Evolutionary conservation across 2,113 vertebrate genomes (phyloP).

Genomic region (Cyphomyrus plagiostoma): DNA sequence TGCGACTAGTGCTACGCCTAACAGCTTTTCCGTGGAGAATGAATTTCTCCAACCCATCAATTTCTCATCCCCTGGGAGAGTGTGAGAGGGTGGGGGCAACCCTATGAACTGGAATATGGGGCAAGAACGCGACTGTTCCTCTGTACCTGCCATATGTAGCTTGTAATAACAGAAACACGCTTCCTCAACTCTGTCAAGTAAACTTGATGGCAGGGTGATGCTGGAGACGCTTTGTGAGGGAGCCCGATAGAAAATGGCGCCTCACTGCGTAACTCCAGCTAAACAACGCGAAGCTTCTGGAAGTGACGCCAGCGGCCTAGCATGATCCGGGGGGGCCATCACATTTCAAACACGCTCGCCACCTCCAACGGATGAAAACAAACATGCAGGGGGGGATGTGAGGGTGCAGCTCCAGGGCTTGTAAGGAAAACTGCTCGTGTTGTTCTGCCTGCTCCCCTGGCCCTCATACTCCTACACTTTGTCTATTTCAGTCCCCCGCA

Average conservation of each 20-base stretch:
- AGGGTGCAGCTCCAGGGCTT: neutral
- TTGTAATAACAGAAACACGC: neutral
- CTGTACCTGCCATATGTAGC: neutral
- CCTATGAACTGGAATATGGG: neutral
- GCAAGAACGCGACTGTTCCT: neutral
- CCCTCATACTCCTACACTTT: neutral
- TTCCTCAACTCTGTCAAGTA: neutral
- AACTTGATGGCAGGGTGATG: neutral
- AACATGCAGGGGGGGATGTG: neutral
- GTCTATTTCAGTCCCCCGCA: neutral
- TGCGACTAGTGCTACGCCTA: neutral
- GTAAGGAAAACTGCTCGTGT: neutral
- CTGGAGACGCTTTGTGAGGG: neutral
- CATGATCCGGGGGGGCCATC: neutral
- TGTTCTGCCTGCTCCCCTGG: neutral
- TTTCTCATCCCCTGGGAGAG: slow-evolving; percentile 10
- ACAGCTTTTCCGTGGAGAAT: slow-evolving; percentile 14
- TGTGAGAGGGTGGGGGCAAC: neutral
- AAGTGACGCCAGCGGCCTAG: no score
- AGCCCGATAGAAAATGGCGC: neutral
- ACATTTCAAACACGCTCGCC: neutral
- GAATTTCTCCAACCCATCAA: slow-evolving; percentile 5
- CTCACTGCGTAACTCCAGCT: neutral
- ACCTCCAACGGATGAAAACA: neutral
- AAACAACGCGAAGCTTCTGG: neutral